These are phyloP conservation scores for Xenus cinereus DNA, from an alignment of 2,113 vertebrate genomes.

Conservation along the genomic window DNA sequence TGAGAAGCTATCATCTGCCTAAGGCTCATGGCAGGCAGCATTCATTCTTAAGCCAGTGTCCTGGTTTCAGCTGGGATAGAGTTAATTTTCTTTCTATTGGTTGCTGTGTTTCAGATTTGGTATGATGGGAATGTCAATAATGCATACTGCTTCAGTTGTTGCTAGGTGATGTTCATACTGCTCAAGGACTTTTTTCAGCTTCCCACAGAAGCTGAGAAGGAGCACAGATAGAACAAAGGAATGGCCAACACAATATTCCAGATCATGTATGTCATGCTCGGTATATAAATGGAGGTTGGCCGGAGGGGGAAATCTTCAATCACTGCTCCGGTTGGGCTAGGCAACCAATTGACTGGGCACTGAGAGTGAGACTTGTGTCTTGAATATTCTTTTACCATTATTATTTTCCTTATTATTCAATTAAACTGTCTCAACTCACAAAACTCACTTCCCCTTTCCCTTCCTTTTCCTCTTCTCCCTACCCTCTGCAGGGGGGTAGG, in stretches of 20 bases:
- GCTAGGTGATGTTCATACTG: background rate
- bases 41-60: background rate
- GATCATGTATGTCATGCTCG: background rate
- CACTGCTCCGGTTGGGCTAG: background rate
- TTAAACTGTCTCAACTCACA: background rate
- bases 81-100: background rate
- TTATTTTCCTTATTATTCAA: background rate
- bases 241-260: background rate
- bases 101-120: background rate
- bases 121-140: background rate
- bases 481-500: background rate
- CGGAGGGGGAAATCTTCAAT: background rate
- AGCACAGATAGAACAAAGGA: background rate
- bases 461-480: background rate
- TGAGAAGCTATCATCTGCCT: background rate
- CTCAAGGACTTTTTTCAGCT: background rate
- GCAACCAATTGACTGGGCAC: background rate
- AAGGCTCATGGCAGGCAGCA: background rate
- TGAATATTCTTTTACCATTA: background rate
- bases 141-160: background rate
- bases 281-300: background rate
- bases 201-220: background rate
- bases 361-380: background rate
- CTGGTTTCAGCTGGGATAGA: background rate
- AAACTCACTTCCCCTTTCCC: background rate